Evolutionary conservation across 2,888 invertebrate species (phyloP).

Genomic region (Eupithecia exiguata): DNA sequence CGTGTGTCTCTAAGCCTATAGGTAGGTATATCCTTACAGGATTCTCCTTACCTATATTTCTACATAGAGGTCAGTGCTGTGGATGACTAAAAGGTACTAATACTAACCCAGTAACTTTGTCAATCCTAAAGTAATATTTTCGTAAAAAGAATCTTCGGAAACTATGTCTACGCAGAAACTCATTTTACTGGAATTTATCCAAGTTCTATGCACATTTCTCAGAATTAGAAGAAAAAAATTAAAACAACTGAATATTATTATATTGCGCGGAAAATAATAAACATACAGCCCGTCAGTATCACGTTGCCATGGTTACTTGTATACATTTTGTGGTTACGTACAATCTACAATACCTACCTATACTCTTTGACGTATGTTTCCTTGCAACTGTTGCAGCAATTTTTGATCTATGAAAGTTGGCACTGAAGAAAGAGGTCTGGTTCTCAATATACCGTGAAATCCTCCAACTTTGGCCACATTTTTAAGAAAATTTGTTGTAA

Average conservation of each 20-base stretch:
- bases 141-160: constrained; percentile 89
- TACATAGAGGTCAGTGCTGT: background rate
- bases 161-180: constrained; percentile 88
- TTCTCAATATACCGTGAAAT: too few relatives aligned
- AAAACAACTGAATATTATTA: background rate
- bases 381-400: too few relatives aligned
- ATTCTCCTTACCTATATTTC: background rate
- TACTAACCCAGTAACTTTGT: constrained; percentile 84
- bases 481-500: too few relatives aligned
- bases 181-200: constrained; percentile 67
- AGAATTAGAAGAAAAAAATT: background rate
- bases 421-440: too few relatives aligned
- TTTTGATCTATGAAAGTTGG: too few relatives aligned
- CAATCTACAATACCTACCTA: too few relatives aligned
- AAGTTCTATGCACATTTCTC: background rate
- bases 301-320: background rate
- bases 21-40: too few relatives aligned
- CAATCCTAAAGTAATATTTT: constrained; percentile 88
- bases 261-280: background rate
- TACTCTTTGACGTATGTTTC: too few relatives aligned
- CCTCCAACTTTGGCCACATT: too few relatives aligned
- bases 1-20: too few relatives aligned
- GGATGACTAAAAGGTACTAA: background rate
- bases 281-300: background rate
- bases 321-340: too few relatives aligned